A percentile compares a stretch with the other conserved stretches of the same genome.
These are phyloP conservation scores for Epizoanthus rinbou DNA, from an alignment of 92 coral and sea anemone genomes.

Conservation along the genomic window DNA sequence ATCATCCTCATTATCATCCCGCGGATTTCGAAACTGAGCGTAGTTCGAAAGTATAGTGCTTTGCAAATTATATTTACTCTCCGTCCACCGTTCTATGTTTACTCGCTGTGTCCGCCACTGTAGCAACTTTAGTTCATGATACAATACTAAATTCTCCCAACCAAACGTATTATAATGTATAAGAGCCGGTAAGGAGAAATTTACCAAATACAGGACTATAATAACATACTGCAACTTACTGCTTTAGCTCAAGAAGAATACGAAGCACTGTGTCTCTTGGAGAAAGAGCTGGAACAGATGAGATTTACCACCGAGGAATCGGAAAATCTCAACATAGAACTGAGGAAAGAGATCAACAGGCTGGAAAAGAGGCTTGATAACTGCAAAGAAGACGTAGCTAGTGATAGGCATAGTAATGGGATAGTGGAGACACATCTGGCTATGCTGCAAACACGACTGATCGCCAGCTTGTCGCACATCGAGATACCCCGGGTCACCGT, in stretches of 20 bases:
- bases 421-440: conserved; percentile 90
- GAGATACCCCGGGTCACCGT: conserved; percentile 79
- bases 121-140: no score
- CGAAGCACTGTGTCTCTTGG: conserved; percentile 79
- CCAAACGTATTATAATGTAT: no score
- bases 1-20: no score
- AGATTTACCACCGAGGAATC: conserved; percentile 89
- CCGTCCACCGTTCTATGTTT: no score
- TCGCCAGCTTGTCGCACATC: conserved; percentile 89
- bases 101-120: no score
- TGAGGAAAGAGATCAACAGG: conserved; percentile 67
- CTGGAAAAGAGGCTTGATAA: conserved; percentile 77
- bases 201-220: neutral
- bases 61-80: no score
- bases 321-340: conserved; percentile 77
- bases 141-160: no score
- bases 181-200: no score
- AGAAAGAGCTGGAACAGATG: conserved; percentile 80
- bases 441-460: conserved; percentile 89
- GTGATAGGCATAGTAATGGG: conserved; percentile 82
- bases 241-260: conserved; percentile 78
- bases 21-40: no score
- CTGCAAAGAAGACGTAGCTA: conserved; percentile 76
- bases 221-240: neutral
- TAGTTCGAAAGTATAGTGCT: no score